Evolutionary conservation across 2,888 invertebrate species (phyloP), one percentile per base, ranked within the genome.

Genomic region (Alloplasta piceator): DNA sequence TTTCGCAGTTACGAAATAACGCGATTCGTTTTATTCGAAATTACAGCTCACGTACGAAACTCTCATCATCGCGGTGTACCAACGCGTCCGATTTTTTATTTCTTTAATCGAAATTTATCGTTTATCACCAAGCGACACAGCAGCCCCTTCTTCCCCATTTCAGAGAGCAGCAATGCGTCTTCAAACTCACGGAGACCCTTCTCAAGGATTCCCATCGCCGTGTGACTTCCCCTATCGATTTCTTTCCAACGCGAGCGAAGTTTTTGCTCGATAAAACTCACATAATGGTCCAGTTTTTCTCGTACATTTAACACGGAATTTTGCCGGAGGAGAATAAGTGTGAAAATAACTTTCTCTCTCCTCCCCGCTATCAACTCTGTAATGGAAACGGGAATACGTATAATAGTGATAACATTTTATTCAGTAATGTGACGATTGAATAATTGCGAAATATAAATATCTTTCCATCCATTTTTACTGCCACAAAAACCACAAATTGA

Each of bases 21-120:
- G 50, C 46, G 66, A 71, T 77, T 52, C 60, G 72, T 46, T 64
- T 66, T 63, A 68, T 64, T 60, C 68, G 77, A 80, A 80, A 80
- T 77, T 77, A 26, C 26, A 80, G 64, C 52, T 46, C 64, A 48
- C 16, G 43, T 41, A 50, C 43, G 5, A 16, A 66, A 12, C 26
- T 66, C 63, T 64, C 43, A 46, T n/a, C 9, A 14, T 14, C 14
- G 12, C 52, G 14, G 52, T 52, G 52, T 52, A 6, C 12, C 52
- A 52, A 12, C 52, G 41, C 58, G 64, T 56, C 43, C 58, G 50
- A 78, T 80, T 79, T 85, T 83, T 26, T 26, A 26, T 26, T 84
- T 85, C 80, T 82, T 80, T 82, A 86, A 86, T 84, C 84, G 67
- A 77, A 84, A 87, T 87, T 85, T 83, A 85, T 85, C 75, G 85